phyloP scores from a whole-genome alignment of 2,797 vertebrate species.

The Knipowitschia caucasica region DNA sequence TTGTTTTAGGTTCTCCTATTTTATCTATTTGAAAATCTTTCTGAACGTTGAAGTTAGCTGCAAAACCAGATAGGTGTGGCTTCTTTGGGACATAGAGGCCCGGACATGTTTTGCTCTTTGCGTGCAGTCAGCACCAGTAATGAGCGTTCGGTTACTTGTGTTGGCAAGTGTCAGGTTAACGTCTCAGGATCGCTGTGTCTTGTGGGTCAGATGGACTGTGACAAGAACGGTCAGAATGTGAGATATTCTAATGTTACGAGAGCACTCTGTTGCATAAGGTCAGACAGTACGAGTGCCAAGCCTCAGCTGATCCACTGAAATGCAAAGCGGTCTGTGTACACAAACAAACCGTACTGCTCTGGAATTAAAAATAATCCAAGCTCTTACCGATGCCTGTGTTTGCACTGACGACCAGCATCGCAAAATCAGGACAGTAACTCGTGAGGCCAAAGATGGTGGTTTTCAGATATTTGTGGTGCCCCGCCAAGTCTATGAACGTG shows the following conservation, averaged over 20 bases:
- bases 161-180: conserved; percentile 26
- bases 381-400: conserved; percentile 92
- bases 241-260: conserved; percentile 44
- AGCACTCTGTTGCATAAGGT: conserved; percentile 42
- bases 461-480: conserved; percentile 96
- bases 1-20: no score
- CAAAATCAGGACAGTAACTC: conserved; percentile 95
- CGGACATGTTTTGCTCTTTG: conserved; percentile 4
- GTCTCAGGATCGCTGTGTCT: neutral
- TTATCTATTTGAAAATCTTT: no score
- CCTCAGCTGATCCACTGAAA: conserved; percentile 22
- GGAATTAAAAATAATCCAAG: neutral
- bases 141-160: conserved; percentile 4
- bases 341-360: conserved; percentile 25
- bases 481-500: conserved; percentile 96
- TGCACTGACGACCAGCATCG: conserved; percentile 94
- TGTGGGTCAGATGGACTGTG: conserved; percentile 21
- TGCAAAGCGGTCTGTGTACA: conserved; percentile 21
- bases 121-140: conserved; percentile 16
- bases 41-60: no score
- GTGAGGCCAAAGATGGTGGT: conserved; percentile 97
- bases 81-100: neutral
- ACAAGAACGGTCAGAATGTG: conserved; percentile 44
- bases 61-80: neutral
- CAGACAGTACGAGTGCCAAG: conserved; percentile 38